phyloP scores from a whole-genome alignment of 2,113 vertebrate genomes.

The Pygoscelis antarcticus region DNA sequence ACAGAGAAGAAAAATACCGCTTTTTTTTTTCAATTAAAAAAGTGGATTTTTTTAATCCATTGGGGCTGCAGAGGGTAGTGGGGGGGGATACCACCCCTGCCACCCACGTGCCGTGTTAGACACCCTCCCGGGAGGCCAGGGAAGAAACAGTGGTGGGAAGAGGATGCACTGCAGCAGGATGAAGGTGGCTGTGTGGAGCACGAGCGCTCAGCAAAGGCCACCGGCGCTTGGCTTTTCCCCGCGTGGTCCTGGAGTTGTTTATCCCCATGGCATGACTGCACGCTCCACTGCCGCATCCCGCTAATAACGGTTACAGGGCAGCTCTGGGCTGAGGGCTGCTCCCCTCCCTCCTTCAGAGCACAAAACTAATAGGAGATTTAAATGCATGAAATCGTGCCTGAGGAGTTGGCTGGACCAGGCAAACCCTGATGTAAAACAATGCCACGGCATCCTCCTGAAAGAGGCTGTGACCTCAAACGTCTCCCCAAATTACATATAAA shows the following conservation, averaged over 20 bases:
- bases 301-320: not conserved
- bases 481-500: not conserved
- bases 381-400: not conserved
- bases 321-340: not conserved
- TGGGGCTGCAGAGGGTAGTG: not conserved
- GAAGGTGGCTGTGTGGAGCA: not conserved
- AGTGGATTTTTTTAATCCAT: not conserved
- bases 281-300: fast-evolving
- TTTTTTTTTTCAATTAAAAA: not conserved
- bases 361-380: constrained; percentile 2
- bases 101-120: fast-evolving
- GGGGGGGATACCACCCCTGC: not conserved
- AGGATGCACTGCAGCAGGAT: not conserved
- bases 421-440: not conserved
- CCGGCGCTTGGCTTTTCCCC: not conserved
- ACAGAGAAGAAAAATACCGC: not conserved
- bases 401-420: not conserved
- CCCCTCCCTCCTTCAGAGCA: not conserved
- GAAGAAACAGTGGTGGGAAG: not conserved
- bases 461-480: not conserved
- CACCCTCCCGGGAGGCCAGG: not conserved
- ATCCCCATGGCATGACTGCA: not conserved
- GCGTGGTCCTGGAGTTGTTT: not conserved
- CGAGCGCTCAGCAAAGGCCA: not conserved
- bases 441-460: not conserved